phyloP scores from a whole-genome alignment of 2,888 invertebrate genomes.

The Bunonema sp. region DNA sequence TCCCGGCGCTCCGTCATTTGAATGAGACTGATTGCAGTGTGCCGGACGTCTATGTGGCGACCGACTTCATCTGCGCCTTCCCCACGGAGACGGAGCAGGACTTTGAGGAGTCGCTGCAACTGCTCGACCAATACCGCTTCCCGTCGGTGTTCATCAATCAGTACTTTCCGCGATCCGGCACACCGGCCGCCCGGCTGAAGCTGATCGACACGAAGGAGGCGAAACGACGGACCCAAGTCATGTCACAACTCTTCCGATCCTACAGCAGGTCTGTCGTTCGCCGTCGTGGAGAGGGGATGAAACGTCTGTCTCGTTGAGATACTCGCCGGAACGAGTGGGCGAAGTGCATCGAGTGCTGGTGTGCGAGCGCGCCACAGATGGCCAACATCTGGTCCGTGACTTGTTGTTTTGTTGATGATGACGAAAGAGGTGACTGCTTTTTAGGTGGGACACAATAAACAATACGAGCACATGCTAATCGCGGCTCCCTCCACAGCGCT shows the following conservation, averaged over 20 bases:
- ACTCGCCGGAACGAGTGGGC: no score
- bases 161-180: slow-evolving; percentile 86
- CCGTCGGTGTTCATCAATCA: slow-evolving; percentile 85
- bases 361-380: slow-evolving; percentile 68
- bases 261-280: slow-evolving; percentile 51
- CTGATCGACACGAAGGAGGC: no score
- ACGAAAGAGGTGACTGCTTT: neutral
- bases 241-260: slow-evolving; percentile 71
- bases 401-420: neutral
- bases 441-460: slow-evolving; percentile 77
- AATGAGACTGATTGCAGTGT: slow-evolving; percentile 54
- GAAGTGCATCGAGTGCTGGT: slow-evolving; percentile 76
- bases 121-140: slow-evolving; percentile 76
- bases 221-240: slow-evolving; percentile 69
- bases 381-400: neutral
- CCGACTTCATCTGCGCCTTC: slow-evolving; percentile 94
- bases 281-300: no score
- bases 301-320: no score
- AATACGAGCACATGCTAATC: slow-evolving; percentile 64
- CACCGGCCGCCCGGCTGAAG: slow-evolving; percentile 77
- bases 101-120: slow-evolving; percentile 58
- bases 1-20: neutral
- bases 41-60: slow-evolving; percentile 77
- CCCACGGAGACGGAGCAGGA: slow-evolving; percentile 81
- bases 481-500: slow-evolving; percentile 6